phyloP scores from a whole-genome alignment of 2,113 vertebrate genomes.

The Asarcornis scutulata region DNA sequence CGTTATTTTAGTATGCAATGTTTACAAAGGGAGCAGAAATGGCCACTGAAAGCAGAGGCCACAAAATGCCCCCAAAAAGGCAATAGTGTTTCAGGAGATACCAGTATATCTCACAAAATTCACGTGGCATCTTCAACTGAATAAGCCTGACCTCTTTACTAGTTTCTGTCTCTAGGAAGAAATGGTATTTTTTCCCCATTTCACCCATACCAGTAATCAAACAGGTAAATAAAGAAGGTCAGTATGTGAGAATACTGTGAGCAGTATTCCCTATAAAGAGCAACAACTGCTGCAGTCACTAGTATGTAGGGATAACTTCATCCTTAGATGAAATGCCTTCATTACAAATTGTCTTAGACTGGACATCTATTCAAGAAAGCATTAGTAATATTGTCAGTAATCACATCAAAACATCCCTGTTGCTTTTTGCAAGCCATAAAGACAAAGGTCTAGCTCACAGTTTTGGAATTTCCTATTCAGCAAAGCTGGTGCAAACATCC shows the following conservation, averaged over 20 bases:
- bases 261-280: neutral
- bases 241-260: neutral
- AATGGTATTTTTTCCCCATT: neutral
- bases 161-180: neutral
- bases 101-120: neutral
- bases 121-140: neutral
- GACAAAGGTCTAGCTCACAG: neutral
- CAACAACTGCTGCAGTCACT: neutral
- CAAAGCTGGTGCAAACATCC: neutral
- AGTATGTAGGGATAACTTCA: neutral
- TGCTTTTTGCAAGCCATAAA: neutral
- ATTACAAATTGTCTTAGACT: neutral
- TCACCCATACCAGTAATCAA: neutral
- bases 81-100: neutral
- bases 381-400: neutral
- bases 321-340: neutral
- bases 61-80: neutral
- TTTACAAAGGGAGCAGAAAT: neutral
- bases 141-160: neutral
- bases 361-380: neutral
- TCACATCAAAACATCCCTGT: neutral
- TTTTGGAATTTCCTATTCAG: neutral
- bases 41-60: neutral
- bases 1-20: neutral
- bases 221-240: neutral